Conservation (phyloP, 2,797 vertebrate species). For the Emydoidea blandingii region DNA sequence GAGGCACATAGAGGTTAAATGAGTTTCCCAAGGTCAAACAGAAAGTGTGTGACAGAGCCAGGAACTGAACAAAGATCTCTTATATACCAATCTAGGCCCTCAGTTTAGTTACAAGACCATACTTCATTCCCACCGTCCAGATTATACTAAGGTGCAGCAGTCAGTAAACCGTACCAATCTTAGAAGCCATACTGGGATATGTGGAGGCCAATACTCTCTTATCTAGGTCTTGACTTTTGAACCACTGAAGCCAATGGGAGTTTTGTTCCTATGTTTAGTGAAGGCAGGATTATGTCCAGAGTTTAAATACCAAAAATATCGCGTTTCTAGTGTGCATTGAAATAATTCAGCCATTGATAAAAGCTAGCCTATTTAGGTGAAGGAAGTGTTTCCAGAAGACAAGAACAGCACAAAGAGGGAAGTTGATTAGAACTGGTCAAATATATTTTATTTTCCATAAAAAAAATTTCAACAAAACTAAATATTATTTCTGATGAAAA, state of each 20-base stretch:
- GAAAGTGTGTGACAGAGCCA: neutral
- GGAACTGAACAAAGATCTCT: fast-evolving
- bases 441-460: neutral
- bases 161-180: no score
- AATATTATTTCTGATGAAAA: neutral
- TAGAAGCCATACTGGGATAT: neutral
- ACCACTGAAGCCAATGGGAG: neutral
- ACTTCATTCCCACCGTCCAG: neutral
- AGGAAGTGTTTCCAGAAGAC: neutral
- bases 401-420: no score
- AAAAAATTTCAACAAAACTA: neutral
- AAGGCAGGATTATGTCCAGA: neutral
- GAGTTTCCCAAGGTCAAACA: neutral
- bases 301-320: neutral
- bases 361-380: fast-evolving
- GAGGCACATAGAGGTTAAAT: neutral
- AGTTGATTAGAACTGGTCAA: neutral
- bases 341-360: neutral
- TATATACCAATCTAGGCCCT: neutral
- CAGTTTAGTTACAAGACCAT: neutral
- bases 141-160: neutral
- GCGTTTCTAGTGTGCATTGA: neutral
- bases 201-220: neutral
- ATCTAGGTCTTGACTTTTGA: neutral
- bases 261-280: neutral